A percentile compares a stretch with the other conserved stretches of the same genome.
These are phyloP conservation scores for Anolis apletophallus DNA, from an alignment of 2,797 vertebrate species.

Conservation along the genomic window DNA sequence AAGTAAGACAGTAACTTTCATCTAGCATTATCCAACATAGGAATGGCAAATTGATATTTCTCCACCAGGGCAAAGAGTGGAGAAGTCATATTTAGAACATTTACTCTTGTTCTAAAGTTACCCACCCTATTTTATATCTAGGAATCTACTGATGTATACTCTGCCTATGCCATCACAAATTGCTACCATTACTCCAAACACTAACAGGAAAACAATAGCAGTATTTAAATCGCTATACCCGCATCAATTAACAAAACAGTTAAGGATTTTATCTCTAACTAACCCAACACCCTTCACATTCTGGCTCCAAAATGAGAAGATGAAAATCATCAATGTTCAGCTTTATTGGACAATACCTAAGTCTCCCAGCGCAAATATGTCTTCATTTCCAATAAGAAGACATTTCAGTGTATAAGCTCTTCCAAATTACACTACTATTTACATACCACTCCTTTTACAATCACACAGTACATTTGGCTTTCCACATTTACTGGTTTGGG, in stretches of 20 bases:
- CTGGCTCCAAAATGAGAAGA: background rate
- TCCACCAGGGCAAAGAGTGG: background rate
- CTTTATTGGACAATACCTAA: background rate
- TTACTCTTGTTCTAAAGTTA: background rate
- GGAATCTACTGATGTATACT: background rate
- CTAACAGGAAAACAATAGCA: background rate
- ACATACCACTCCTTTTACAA: background rate
- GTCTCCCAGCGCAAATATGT: background rate
- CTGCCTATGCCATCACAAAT: background rate
- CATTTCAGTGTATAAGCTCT: background rate
- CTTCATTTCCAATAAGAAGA: background rate
- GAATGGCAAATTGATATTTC: background rate
- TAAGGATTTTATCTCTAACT: background rate
- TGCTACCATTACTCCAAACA: background rate
- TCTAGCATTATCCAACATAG: background rate
- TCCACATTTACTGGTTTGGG: too few relatives aligned
- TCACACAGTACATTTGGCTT: background rate
- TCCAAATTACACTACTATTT: background rate
- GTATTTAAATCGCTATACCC: background rate
- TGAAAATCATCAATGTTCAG: background rate
- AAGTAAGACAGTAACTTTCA: background rate
- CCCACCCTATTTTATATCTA: background rate
- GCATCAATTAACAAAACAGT: too few relatives aligned
- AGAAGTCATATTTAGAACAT: background rate
- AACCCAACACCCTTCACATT: background rate